Evolutionary conservation across 2,888 invertebrate species (phyloP).

Genomic region (Neelides folsomi): DNA sequence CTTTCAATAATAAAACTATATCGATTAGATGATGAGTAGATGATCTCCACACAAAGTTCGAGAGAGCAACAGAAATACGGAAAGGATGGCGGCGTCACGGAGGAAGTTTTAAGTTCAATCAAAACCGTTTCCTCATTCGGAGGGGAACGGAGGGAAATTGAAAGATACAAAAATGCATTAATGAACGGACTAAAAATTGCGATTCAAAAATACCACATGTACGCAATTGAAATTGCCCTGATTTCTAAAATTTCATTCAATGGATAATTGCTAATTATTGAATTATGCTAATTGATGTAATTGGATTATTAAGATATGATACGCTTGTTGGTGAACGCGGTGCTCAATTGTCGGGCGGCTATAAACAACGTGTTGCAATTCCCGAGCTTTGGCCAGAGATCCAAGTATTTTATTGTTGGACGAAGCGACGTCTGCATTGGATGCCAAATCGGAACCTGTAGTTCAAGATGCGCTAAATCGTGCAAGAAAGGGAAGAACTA

Average conservation of each 20-base stretch:
- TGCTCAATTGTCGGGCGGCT: constrained; percentile 40
- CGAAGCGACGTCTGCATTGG: constrained; percentile 44
- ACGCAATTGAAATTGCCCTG: constrained; percentile 35
- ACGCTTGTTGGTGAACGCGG: constrained; percentile 42
- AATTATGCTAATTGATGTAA: no score
- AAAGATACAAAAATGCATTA: constrained; percentile 37
- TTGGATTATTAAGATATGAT: no score
- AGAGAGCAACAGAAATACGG: constrained; percentile 42
- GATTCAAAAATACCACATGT: constrained; percentile 35
- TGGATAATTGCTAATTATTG: no score
- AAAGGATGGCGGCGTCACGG: constrained; percentile 40
- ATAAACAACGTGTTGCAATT: constrained; percentile 43
- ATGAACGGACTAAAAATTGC: constrained; percentile 34
- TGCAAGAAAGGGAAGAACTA: constrained; percentile 37
- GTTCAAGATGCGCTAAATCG: constrained; percentile 44
- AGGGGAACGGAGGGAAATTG: constrained; percentile 38
- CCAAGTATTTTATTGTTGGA: constrained; percentile 40
- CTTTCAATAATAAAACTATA: no score
- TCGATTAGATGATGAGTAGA: constrained; percentile 32
- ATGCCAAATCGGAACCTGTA: constrained; percentile 41
- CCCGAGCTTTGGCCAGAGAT: constrained; percentile 41
- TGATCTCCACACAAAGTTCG: constrained; percentile 39
- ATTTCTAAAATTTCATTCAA: no score
- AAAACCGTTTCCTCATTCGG: constrained; percentile 40
- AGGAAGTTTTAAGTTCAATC: constrained; percentile 39